These are phyloP conservation scores for Proisotoma minuta DNA, from an alignment of 2,888 invertebrate species.

Conservation along the genomic window DNA sequence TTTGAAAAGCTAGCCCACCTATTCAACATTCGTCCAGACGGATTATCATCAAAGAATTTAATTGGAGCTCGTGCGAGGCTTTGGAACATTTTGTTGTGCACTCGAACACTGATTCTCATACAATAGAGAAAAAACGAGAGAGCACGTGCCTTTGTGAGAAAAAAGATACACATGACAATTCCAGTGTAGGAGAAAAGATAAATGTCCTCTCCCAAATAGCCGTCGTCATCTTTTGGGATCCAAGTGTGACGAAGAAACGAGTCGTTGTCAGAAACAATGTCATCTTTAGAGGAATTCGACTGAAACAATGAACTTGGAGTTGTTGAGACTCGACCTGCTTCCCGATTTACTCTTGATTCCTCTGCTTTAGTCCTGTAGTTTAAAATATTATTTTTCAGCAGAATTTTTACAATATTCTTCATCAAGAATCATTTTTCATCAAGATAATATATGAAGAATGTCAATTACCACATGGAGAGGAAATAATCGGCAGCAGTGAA, in stretches of 20 bases:
- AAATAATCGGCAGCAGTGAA: constrained; percentile 39
- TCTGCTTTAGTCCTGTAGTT: constrained; percentile 27
- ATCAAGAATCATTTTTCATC: not conserved
- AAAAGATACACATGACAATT: constrained; percentile 49
- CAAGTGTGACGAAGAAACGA: too few species aligned
- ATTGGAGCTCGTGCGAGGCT: constrained; percentile 53
- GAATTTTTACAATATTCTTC: not conserved
- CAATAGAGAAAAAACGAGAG: constrained; percentile 51
- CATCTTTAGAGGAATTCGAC: not conserved
- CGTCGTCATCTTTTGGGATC: constrained; percentile 26
- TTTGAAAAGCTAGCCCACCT: not conserved
- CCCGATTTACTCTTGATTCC: constrained; percentile 13
- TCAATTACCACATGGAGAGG: constrained; percentile 40
- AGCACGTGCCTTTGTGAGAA: constrained; percentile 51
- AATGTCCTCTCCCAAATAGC: constrained; percentile 43
- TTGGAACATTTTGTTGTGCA: constrained; percentile 55
- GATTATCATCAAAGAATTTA: constrained; percentile 46
- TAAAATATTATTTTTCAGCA: not conserved
- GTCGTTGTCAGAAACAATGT: too few species aligned
- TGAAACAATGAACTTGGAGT: not conserved
- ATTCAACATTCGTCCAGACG: constrained; percentile 32
- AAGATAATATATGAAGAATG: not conserved
- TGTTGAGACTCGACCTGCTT: not conserved
- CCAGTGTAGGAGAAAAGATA: constrained; percentile 51
- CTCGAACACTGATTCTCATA: constrained; percentile 51